Percentiles rank a stretch among this genome's conserved stretches.
These are phyloP conservation scores for Smittia aterrima DNA, from an alignment of 2,888 invertebrate species.

Conservation along the genomic window DNA sequence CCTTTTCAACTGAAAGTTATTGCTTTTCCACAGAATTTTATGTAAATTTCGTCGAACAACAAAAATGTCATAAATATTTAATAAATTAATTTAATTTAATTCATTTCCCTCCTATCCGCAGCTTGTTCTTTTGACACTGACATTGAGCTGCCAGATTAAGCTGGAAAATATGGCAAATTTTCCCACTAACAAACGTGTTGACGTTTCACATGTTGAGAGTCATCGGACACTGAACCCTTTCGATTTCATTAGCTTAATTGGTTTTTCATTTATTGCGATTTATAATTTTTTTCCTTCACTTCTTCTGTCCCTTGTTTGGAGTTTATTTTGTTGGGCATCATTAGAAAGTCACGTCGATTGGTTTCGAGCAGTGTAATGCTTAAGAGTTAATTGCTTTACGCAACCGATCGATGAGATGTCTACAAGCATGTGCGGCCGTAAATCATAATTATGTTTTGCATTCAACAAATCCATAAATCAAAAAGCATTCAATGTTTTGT, in stretches of 20 bases:
- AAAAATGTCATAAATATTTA: too few relatives aligned
- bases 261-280: conserved; percentile 24
- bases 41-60: too few relatives aligned
- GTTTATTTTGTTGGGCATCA: not conserved
- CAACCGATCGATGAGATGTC: not conserved
- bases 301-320: too few relatives aligned
- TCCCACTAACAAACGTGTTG: not conserved
- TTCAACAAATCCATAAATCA: conserved; percentile 27
- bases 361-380: not conserved
- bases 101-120: too few relatives aligned
- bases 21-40: too few relatives aligned
- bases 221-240: conserved; percentile 21
- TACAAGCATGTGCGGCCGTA: not conserved
- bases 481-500: conserved; percentile 18
- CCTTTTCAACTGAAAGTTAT: too few relatives aligned
- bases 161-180: not conserved
- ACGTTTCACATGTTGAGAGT: not conserved
- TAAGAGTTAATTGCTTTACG: not conserved
- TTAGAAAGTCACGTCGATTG: not conserved
- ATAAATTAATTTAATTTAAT: too few relatives aligned
- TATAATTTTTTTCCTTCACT: not conserved
- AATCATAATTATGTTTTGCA: conserved; percentile 24
- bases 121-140: too few relatives aligned
- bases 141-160: too few relatives aligned
- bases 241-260: conserved; percentile 34